Conservation (phyloP, 2,797 vertebrate species). For the Acropternis orthonyx region DNA sequence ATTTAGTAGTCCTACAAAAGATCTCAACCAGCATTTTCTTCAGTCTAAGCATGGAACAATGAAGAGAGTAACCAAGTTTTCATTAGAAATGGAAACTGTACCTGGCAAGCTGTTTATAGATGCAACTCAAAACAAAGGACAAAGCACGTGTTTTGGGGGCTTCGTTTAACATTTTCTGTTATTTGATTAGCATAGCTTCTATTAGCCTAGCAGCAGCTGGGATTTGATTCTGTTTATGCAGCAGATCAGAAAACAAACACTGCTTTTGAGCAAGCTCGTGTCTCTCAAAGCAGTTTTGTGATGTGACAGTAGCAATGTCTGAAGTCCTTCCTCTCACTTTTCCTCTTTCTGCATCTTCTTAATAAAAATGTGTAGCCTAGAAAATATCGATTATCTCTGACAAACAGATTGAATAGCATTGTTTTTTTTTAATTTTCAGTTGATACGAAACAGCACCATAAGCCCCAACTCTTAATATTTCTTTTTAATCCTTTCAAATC, state of each 20-base stretch:
- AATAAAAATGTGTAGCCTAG: neutral
- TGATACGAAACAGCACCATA: neutral
- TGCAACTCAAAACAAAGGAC: neutral
- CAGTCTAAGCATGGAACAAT: neutral
- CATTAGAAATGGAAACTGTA: neutral
- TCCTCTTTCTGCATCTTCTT: neutral
- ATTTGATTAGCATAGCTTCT: constrained; percentile 21
- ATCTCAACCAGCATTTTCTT: neutral
- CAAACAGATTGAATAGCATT: neutral
- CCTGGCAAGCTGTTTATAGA: neutral
- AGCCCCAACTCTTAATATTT: neutral
- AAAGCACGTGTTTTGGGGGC: neutral
- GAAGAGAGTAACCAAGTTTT: neutral
- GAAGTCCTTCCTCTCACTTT: neutral
- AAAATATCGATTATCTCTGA: neutral
- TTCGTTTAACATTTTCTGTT: neutral
- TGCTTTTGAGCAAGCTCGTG: neutral
- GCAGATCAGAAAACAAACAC: neutral
- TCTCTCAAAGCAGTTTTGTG: neutral
- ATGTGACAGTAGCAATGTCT: neutral
- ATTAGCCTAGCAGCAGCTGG: neutral
- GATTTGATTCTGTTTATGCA: neutral
- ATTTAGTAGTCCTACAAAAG: neutral
- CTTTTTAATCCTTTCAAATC: neutral
- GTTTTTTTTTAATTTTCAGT: neutral